Evolutionary conservation across 1,140 invertebrate species (phyloP).

Genomic region (Campoletis sonorensis): DNA sequence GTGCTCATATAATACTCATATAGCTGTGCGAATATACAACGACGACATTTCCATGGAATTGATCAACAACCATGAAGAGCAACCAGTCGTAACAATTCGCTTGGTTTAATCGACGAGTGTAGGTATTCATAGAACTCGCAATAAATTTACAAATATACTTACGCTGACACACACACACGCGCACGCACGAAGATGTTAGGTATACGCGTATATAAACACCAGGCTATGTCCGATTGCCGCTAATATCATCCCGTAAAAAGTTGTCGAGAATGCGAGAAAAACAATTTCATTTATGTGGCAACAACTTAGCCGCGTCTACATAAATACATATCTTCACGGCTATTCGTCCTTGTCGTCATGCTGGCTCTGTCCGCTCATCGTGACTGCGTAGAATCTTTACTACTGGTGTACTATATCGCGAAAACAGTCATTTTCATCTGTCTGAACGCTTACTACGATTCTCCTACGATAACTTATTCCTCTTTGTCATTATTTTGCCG

Average conservation of each 20-base stretch:
- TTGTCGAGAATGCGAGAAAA: background rate
- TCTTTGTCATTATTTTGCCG: background rate
- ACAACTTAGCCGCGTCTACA: background rate
- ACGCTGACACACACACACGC: background rate
- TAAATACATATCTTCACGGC: background rate
- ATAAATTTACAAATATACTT: background rate
- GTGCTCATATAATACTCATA: background rate
- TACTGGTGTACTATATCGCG: background rate
- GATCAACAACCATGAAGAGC: constrained; percentile 1
- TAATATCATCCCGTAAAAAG: constrained; percentile 2
- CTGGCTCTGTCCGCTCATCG: background rate
- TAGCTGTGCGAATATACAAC: background rate
- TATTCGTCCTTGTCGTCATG: constrained; percentile 12
- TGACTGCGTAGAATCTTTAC: background rate
- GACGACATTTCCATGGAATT: background rate
- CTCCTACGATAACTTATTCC: background rate
- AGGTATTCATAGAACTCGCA: background rate
- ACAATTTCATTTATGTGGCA: constrained; percentile 2
- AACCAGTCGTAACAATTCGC: background rate
- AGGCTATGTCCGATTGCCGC: background rate
- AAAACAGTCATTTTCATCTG: constrained; percentile 10
- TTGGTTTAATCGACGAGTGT: background rate
- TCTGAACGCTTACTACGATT: background rate
- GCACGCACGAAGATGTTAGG: too few species aligned
- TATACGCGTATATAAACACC: background rate